A percentile compares a stretch with the other conserved stretches of the same genome.
Evolutionary conservation across 2,797 vertebrate genomes (phyloP).

Genomic region (Kryptolebias ocellatus): DNA sequence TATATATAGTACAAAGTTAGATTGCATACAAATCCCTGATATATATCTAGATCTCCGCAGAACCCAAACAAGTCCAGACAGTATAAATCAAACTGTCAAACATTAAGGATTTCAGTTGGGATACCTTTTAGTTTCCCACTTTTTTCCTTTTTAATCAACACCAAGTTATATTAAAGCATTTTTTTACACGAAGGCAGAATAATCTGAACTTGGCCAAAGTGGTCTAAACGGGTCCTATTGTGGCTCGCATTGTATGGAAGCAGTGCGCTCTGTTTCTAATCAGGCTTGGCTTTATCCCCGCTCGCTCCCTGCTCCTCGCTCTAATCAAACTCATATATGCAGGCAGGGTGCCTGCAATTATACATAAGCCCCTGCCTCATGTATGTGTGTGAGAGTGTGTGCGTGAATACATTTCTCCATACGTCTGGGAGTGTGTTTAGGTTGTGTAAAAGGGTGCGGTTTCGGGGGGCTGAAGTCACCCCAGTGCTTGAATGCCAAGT

Average conservation of each 20-base stretch:
- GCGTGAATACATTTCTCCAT: constrained; percentile 49
- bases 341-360: constrained; percentile 80
- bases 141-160: not conserved
- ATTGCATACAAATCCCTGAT: too few species aligned
- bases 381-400: constrained; percentile 34
- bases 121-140: constrained; percentile 17
- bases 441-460: constrained; percentile 60
- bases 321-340: constrained; percentile 82
- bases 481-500: constrained; percentile 69
- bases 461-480: constrained; percentile 77
- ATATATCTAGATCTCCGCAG: too few species aligned
- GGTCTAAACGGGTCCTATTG: constrained; percentile 67
- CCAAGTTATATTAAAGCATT: constrained; percentile 43
- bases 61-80: too few species aligned
- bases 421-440: constrained; percentile 34
- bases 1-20: too few species aligned
- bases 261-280: constrained; percentile 78
- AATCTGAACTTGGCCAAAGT: constrained; percentile 62
- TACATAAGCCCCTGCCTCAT: constrained; percentile 72
- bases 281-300: constrained; percentile 76
- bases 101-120: not conserved
- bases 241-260: constrained; percentile 71
- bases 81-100: not conserved
- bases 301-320: constrained; percentile 74
- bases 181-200: constrained; percentile 49